Evolutionary conservation across 2,113 vertebrate species (phyloP).

Genomic region (Pedionomus torquatus): DNA sequence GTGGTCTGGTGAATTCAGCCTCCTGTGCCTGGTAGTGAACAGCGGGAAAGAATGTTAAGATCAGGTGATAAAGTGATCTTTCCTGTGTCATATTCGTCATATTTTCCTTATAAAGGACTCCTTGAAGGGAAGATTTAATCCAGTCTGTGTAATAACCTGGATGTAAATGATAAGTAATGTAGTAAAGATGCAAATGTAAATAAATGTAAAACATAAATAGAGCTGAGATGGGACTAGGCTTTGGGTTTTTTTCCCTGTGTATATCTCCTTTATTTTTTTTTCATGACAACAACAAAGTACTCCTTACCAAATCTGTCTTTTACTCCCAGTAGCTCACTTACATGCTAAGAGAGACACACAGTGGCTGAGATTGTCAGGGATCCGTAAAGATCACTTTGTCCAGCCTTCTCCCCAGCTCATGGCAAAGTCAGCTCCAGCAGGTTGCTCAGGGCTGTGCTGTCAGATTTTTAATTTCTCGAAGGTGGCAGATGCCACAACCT

Average conservation of each 20-base stretch:
- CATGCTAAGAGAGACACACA: neutral
- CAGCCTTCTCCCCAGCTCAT: neutral
- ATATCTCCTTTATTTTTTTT: neutral
- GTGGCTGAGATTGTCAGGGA: neutral
- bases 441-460: neutral
- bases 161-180: neutral
- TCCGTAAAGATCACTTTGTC: neutral
- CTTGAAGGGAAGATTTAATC: neutral
- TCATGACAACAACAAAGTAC: too few species aligned
- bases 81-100: neutral
- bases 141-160: neutral
- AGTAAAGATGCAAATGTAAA: neutral
- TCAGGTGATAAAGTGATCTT: neutral
- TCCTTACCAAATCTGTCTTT: neutral
- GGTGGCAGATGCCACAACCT: too few species aligned
- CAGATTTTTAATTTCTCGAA: neutral
- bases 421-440: neutral
- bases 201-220: neutral
- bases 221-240: neutral
- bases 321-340: neutral
- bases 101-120: neutral
- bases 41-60: neutral
- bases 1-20: neutral
- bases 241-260: neutral
- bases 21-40: neutral